phyloP scores from a whole-genome alignment of 2,113 vertebrate species.

The Phyllostomus discolor region DNA sequence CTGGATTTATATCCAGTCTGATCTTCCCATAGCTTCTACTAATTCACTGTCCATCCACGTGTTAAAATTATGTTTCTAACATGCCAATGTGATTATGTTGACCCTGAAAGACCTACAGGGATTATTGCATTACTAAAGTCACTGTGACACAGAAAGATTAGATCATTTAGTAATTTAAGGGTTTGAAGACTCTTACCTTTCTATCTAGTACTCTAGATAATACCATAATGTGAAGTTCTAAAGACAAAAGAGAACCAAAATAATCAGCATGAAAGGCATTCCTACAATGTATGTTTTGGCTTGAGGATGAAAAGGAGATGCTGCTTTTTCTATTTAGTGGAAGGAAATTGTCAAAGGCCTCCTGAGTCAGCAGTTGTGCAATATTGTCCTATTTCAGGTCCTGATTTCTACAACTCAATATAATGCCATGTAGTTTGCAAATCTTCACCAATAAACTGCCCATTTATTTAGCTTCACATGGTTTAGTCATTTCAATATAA shows the following conservation, averaged over 20 bases:
- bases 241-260: not conserved
- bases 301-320: not conserved
- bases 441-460: not conserved
- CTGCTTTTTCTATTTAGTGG: not conserved
- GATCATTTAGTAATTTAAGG: not conserved
- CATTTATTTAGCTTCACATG: not conserved
- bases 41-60: not conserved
- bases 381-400: not conserved
- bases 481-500: not conserved
- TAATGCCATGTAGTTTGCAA: not conserved
- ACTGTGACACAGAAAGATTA: not conserved
- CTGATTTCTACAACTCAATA: slow-evolving; percentile 15
- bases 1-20: not conserved
- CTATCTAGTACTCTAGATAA: not conserved
- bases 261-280: not conserved
- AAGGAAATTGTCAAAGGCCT: not conserved
- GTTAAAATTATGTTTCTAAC: not conserved
- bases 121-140: not conserved
- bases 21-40: not conserved
- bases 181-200: not conserved
- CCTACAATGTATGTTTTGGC: not conserved
- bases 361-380: slow-evolving; percentile 49
- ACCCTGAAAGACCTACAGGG: not conserved
- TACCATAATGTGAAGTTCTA: not conserved
- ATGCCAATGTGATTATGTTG: not conserved